Evolutionary conservation across 2,113 vertebrate genomes (phyloP).

Genomic region (Dicentrarchus labrax): DNA sequence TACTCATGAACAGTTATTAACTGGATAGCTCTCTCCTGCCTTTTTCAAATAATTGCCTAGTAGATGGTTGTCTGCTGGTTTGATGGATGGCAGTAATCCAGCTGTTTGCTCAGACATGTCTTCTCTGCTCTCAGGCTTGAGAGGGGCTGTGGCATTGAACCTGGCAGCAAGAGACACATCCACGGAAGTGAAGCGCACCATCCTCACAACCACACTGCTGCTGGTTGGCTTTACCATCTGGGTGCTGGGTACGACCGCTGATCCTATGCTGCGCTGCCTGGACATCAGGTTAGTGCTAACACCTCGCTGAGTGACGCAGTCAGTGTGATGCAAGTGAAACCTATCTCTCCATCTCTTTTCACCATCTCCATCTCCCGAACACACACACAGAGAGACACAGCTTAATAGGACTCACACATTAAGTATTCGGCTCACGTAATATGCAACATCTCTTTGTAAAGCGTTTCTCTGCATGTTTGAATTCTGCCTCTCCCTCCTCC

Average conservation of each 20-base stretch:
- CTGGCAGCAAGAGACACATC: conserved; percentile 84
- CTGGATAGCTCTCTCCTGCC: background rate
- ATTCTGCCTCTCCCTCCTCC: conserved; percentile 17
- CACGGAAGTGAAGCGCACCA: conserved; percentile 83
- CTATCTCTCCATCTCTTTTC: background rate
- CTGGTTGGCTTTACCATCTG: conserved; percentile 88
- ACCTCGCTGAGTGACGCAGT: background rate
- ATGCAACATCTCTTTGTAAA: conserved; percentile 33
- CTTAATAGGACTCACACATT: conserved; percentile 23
- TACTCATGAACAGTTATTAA: conserved; percentile 23
- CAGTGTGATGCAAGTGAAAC: conserved; percentile 9
- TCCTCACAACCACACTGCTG: conserved; percentile 88
- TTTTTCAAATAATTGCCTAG: conserved; percentile 18
- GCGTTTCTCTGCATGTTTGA: conserved; percentile 20
- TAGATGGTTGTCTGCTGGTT: conserved; percentile 26
- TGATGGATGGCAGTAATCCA: conserved; percentile 50
- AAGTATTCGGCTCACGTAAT: conserved; percentile 17
- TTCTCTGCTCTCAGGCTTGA: conserved; percentile 82
- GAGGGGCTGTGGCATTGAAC: conserved; percentile 88
- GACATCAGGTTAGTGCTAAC: conserved; percentile 87
- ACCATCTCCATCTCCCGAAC: background rate
- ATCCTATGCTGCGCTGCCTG: conserved; percentile 86
- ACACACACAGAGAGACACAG: background rate
- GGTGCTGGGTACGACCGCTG: conserved; percentile 86
- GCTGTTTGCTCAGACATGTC: conserved; percentile 38